Conservation (phyloP, 1,140 invertebrate genomes). For the Lysiphlebus fabarum region DNA sequence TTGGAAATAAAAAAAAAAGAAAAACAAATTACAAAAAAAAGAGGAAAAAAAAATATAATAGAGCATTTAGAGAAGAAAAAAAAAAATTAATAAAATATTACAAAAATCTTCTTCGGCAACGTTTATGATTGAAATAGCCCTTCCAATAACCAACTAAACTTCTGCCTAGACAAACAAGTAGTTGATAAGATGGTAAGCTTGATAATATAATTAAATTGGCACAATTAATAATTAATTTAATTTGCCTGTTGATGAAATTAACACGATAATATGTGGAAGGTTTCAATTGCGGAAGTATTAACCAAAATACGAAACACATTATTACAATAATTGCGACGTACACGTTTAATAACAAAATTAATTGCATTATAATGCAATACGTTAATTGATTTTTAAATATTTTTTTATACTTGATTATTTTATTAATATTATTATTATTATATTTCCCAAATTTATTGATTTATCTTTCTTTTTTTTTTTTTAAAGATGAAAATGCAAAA, state of each 20-base stretch:
- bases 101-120: constrained; percentile 60
- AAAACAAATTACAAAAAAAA: constrained; percentile 14
- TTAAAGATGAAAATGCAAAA: too few relatives aligned
- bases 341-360: constrained; percentile 17
- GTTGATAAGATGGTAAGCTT: constrained; percentile 38
- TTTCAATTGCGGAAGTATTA: constrained; percentile 30
- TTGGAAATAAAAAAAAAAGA: constrained; percentile 22
- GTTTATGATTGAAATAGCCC: constrained; percentile 74
- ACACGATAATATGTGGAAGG: constrained; percentile 29
- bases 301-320: constrained; percentile 14
- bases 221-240: neutral
- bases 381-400: too few relatives aligned
- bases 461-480: too few relatives aligned
- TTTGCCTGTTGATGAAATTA: constrained; percentile 20
- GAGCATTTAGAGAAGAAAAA: too few relatives aligned
- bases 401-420: too few relatives aligned
- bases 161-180: constrained; percentile 60
- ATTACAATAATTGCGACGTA: constrained; percentile 12
- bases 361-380: neutral
- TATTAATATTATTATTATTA: too few relatives aligned
- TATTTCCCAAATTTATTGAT: too few relatives aligned
- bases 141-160: constrained; percentile 73
- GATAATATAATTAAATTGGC: neutral
- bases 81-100: too few relatives aligned
- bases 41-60: constrained; percentile 24